Percentiles rank a stretch among this genome's conserved stretches.
These are phyloP conservation scores for Macrophya alboannulata DNA, from an alignment of 2,888 invertebrate species.

Conservation along the genomic window DNA sequence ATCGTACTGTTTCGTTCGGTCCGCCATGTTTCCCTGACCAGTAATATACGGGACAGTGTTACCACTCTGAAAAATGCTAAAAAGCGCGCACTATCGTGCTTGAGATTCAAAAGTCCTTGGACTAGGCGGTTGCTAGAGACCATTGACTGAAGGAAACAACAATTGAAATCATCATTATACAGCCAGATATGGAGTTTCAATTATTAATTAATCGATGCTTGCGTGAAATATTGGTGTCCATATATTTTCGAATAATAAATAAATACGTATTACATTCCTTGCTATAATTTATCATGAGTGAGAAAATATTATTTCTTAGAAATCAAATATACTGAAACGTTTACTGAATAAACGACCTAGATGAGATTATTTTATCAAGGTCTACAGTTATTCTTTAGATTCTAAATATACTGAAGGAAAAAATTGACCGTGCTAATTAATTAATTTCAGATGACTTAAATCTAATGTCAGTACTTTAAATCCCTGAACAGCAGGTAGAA, in stretches of 20 bases:
- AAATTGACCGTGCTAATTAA: not conserved
- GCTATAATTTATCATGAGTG: not conserved
- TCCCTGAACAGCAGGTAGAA: too few species aligned
- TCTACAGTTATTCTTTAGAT: not conserved
- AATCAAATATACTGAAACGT: not conserved
- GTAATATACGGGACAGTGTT: conserved; percentile 4
- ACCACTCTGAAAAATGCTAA: not conserved
- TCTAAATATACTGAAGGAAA: not conserved
- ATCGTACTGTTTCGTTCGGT: conserved; percentile 80
- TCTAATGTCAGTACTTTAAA: too few species aligned
- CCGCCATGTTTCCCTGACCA: conserved; percentile 74
- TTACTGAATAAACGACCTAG: too few species aligned
- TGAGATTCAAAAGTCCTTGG: not conserved
- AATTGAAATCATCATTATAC: not conserved
- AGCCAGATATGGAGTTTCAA: not conserved
- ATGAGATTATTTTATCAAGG: not conserved
- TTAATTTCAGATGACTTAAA: not conserved
- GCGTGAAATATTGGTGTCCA: not conserved
- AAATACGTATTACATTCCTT: not conserved
- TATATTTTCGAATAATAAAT: not conserved
- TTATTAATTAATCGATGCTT: not conserved
- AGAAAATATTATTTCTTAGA: not conserved
- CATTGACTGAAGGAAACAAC: not conserved
- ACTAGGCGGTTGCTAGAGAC: not conserved
- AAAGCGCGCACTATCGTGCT: conserved; percentile 1